These are phyloP conservation scores for Pseudotriccus pelzelni DNA, from an alignment of 2,797 vertebrate genomes.

Conservation along the genomic window DNA sequence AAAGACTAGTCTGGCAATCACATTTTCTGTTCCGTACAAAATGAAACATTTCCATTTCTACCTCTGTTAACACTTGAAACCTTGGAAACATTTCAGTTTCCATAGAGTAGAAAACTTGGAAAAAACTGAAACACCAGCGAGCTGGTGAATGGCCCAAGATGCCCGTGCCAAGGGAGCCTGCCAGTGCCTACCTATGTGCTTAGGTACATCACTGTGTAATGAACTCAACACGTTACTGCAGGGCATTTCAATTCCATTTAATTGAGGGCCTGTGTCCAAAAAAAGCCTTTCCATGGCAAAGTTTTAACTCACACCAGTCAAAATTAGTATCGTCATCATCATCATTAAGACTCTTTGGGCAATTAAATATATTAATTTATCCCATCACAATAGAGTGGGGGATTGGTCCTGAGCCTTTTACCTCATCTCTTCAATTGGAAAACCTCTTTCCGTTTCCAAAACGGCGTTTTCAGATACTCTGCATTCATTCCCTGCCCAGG, in stretches of 20 bases:
- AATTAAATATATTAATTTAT: background rate
- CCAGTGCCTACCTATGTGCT: background rate
- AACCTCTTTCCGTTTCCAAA: background rate
- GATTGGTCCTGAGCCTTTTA: background rate
- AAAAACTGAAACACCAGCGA: background rate
- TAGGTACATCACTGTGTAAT: background rate
- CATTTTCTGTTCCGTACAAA: background rate
- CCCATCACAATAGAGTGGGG: background rate
- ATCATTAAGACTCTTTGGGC: background rate
- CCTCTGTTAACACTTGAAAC: background rate
- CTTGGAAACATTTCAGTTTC: background rate
- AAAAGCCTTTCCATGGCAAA: background rate
- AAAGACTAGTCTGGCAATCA: background rate
- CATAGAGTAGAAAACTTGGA: background rate
- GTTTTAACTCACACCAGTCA: background rate
- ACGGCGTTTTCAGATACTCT: background rate
- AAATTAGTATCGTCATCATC: background rate
- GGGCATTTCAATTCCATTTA: background rate
- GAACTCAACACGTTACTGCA: background rate
- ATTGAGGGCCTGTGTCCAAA: background rate
- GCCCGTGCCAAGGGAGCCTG: background rate
- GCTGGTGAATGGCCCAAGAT: background rate
- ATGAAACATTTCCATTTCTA: slow-evolving; percentile 3
- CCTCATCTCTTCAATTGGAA: background rate
- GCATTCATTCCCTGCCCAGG: background rate